Evolutionary conservation across 2,113 vertebrate genomes (phyloP).

Genomic region (Talpa occidentalis): DNA sequence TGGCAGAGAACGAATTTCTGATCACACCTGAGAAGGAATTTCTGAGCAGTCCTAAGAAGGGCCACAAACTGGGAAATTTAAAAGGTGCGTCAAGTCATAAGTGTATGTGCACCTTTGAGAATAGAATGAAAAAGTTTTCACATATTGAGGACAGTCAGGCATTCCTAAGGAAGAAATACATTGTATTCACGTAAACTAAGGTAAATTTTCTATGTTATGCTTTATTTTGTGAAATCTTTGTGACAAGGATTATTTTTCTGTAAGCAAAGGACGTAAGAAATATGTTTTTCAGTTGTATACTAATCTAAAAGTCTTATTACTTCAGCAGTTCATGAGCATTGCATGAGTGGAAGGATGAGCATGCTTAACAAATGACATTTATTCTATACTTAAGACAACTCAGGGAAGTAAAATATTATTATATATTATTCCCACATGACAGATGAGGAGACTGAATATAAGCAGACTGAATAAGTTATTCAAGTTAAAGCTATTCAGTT

Average conservation of each 20-base stretch:
- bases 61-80: not conserved
- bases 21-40: not conserved
- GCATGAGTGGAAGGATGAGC: not conserved
- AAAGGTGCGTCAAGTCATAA: not conserved
- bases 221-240: not conserved
- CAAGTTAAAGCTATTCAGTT: not conserved
- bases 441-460: not conserved
- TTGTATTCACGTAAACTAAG: not conserved
- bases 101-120: not conserved
- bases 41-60: not conserved
- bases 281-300: not conserved
- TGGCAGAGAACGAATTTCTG: not conserved
- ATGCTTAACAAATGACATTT: not conserved
- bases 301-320: not conserved
- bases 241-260: not conserved
- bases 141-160: not conserved
- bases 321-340: not conserved
- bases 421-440: not conserved
- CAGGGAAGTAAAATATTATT: not conserved
- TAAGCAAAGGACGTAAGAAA: not conserved
- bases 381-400: not conserved
- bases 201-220: not conserved
- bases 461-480: not conserved
- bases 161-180: not conserved
- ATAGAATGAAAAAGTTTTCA: not conserved